Base-by-base conservation (phyloP, 2,888 invertebrate genomes). In the Tipula lateralis region DNA sequence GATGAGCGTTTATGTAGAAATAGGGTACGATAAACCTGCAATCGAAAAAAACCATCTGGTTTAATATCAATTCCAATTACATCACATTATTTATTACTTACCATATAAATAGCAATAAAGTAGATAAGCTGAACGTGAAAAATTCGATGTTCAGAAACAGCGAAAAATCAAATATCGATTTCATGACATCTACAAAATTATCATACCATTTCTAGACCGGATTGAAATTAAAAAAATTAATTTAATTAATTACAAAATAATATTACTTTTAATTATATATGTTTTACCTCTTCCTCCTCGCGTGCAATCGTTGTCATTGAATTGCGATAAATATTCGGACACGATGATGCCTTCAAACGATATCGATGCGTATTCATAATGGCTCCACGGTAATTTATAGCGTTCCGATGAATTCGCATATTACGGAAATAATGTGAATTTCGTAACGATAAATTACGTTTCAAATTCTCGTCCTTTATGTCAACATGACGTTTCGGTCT, bases 1-100 rank as follows among this genome's bases (percentile, higher is more conserved):
- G 94, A 89, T 96, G 94, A 88, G 98, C 97, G 84, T 96, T 95
- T 86, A 98, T 92, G 90, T 97, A 98, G 89, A 98, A 96, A 91
- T 99, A 99, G 13, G 98, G 97, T 85, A 98, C 96, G 88, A 99
- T 98, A 90, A 96, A 96, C 96, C 97, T 97, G 85, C 95, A 91
- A 87, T 95, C 81, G 13, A 24, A 29, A 84, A 34, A 30, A 32
- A 1, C 29, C 80, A 80, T 16, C 7, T 3, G 32, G 32, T 32
- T 32, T 7, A 7, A 32, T 7, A 32, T 32, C 32, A 32, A 32
- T 32, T 32, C 32, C 32, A 32, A 32, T 32, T 32, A 32, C 3
- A 32, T 32, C 7, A 7, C 3, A 5, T 32, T 32, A 7, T n/a
- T n/a, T n/a, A n/a, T 95, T 89, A 98, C 97, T 91, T 94, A 96